phyloP scores from a whole-genome alignment of 2,888 invertebrate species.

The Marronus borbonicus region DNA sequence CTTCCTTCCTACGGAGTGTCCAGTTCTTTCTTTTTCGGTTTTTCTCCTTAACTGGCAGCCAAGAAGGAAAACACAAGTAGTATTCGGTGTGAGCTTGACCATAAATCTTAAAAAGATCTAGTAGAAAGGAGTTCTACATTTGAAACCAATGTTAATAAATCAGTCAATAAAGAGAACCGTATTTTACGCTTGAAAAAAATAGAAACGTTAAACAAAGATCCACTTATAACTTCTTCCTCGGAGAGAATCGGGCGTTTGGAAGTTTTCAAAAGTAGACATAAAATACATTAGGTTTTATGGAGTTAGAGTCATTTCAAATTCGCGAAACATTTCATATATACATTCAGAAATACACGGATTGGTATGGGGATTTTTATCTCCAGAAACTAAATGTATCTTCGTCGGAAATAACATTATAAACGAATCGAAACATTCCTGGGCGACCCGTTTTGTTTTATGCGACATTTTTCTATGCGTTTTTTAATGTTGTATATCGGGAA shows the following conservation, averaged over 20 bases:
- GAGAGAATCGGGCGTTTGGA: conserved; percentile 2
- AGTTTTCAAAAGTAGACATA: conserved; percentile 41
- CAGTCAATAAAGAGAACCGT: conserved; percentile 50
- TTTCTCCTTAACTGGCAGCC: conserved; percentile 10
- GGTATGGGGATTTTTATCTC: neutral
- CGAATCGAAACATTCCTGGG: too few relatives aligned
- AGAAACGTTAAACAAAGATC: conserved; percentile 46
- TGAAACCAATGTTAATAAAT: conserved; percentile 52
- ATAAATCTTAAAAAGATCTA: conserved; percentile 43
- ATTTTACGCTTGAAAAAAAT: conserved; percentile 50
- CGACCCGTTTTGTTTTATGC: too few relatives aligned
- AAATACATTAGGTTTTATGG: conserved; percentile 46
- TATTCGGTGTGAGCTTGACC: conserved; percentile 22
- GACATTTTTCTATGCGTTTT: too few relatives aligned
- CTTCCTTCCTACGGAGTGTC: neutral
- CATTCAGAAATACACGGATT: neutral
- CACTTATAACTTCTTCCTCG: conserved; percentile 35
- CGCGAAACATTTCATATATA: conserved; percentile 30
- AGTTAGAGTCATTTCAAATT: conserved; percentile 36
- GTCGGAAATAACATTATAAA: neutral
- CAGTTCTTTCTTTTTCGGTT: neutral
- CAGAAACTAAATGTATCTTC: neutral
- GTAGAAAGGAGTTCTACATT: conserved; percentile 49
- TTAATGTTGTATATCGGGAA: too few relatives aligned
- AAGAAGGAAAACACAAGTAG: conserved; percentile 39